phyloP scores from a whole-genome alignment of 2,113 vertebrate genomes.

The Myotis davidii region DNA sequence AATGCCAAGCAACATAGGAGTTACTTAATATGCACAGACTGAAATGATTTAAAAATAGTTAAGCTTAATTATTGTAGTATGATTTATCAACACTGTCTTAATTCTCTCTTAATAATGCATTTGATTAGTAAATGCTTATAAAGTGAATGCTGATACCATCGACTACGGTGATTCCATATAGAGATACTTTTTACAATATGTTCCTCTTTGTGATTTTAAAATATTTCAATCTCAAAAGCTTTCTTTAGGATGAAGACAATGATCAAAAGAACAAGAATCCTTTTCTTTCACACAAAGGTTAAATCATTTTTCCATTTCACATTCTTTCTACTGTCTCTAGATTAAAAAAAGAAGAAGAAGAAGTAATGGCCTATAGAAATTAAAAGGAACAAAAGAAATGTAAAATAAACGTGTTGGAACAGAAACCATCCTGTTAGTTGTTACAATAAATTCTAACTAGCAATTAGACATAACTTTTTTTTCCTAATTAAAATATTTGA shows the following conservation, averaged over 20 bases:
- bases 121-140: not conserved
- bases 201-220: constrained; percentile 25
- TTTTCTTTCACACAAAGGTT: not conserved
- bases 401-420: constrained; percentile 48
- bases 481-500: not conserved
- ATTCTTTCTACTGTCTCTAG: not conserved
- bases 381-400: constrained; percentile 39
- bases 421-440: not conserved
- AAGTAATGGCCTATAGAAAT: not conserved
- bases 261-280: not conserved
- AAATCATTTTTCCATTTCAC: not conserved
- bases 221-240: not conserved
- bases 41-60: not conserved
- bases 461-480: not conserved
- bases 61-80: not conserved
- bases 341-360: not conserved
- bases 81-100: not conserved
- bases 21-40: not conserved
- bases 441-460: constrained; percentile 23
- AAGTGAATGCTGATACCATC: not conserved
- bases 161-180: not conserved
- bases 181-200: not conserved
- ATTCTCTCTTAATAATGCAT: constrained; percentile 30
- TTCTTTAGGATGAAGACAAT: not conserved
- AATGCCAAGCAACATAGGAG: not conserved